These are phyloP conservation scores for Sylvia borin DNA, from an alignment of 2,797 vertebrate genomes.

Conservation along the genomic window DNA sequence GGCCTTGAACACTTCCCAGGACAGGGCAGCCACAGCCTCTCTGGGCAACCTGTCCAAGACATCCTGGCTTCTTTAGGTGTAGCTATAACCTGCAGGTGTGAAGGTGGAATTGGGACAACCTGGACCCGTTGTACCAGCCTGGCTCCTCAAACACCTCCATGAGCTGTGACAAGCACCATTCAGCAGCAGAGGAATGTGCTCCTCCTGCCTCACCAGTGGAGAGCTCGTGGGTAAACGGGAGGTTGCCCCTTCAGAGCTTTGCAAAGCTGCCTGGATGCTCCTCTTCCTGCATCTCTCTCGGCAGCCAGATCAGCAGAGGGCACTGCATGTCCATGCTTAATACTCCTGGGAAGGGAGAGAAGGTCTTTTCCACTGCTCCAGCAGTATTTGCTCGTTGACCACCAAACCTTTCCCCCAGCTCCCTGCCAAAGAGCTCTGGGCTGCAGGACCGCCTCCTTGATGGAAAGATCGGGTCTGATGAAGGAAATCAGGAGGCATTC, in stretches of 20 bases:
- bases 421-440: neutral
- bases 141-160: neutral
- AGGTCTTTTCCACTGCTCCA: neutral
- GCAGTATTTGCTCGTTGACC: neutral
- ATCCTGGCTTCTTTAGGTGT: neutral
- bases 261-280: neutral
- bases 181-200: neutral
- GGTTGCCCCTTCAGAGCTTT: neutral
- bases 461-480: neutral
- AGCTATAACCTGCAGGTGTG: neutral
- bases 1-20: neutral
- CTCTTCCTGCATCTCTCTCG: neutral
- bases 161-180: neutral
- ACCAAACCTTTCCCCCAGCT: neutral
- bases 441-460: neutral
- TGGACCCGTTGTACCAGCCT: neutral
- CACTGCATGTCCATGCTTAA: neutral
- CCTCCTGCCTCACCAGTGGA: neutral
- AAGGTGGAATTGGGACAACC: neutral
- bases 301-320: slow-evolving; percentile 17
- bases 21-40: neutral
- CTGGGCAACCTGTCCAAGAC: neutral
- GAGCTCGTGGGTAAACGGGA: neutral
- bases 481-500: neutral
- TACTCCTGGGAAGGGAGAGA: neutral